Evolutionary conservation across 2,113 vertebrate genomes (phyloP).

Genomic region (human (Homo sapiens)): GRCh38 chr13:75140001-75140500

Average conservation of each 20-base stretch:
- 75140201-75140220: conserved; percentile 21
- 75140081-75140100: conserved; percentile 33
- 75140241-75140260: background rate
- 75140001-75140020: background rate
- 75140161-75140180: background rate
- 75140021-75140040: background rate
- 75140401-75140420: background rate
- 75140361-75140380: conserved; percentile 23
- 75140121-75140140: conserved; percentile 22
- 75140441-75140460: background rate
- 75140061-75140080: background rate
- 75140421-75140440: background rate
- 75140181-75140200: conserved; percentile 34
- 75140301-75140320: background rate
- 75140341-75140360: background rate
- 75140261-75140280: background rate
- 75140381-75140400: background rate
- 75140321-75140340: background rate
- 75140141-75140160: background rate
- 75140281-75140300: background rate
- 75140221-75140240: background rate
- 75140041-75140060: background rate
- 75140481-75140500: background rate
- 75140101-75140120: background rate
- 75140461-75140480: background rate